A percentile compares a stretch with the other conserved stretches of the same genome.
These are phyloP conservation scores for Gadus macrocephalus DNA, from an alignment of 2,113 vertebrate species.

Conservation along the genomic window DNA sequence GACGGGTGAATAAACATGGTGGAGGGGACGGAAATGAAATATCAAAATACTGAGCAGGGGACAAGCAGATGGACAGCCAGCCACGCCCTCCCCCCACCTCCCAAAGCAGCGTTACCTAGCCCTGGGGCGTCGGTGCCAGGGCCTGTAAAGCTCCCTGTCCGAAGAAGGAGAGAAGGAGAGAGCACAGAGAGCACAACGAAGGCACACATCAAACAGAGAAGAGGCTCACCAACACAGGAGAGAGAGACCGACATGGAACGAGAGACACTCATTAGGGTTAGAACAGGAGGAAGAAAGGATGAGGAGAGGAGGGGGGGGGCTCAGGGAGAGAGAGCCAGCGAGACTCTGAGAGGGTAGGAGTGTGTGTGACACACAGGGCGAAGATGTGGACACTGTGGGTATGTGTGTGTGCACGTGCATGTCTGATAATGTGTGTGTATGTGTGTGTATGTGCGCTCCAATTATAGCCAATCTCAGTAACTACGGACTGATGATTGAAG, in stretches of 20 bases:
- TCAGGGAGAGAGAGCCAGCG: too few species aligned
- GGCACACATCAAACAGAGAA: background rate
- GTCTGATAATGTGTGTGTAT: background rate
- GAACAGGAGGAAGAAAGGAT: too few species aligned
- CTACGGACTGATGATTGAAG: too few species aligned
- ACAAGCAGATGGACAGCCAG: background rate
- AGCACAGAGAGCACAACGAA: background rate
- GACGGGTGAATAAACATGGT: too few species aligned
- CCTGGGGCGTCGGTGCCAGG: background rate
- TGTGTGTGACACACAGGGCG: background rate
- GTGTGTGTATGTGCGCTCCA: background rate
- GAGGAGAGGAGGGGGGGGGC: too few species aligned
- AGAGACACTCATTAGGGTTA: constrained; percentile 9
- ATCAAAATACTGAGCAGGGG: background rate
- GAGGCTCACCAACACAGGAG: background rate
- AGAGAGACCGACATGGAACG: constrained; percentile 3
- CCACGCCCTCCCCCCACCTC: too few species aligned
- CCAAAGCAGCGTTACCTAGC: background rate
- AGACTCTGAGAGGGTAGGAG: too few species aligned
- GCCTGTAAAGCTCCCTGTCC: background rate
- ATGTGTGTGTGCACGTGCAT: background rate
- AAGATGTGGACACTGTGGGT: background rate
- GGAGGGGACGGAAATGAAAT: constrained; percentile 1
- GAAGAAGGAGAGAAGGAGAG: background rate
- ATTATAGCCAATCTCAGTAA: too few species aligned